These are phyloP conservation scores for Lepisosteus oculatus DNA, from an alignment of 2,113 vertebrate genomes.

Conservation along the genomic window DNA sequence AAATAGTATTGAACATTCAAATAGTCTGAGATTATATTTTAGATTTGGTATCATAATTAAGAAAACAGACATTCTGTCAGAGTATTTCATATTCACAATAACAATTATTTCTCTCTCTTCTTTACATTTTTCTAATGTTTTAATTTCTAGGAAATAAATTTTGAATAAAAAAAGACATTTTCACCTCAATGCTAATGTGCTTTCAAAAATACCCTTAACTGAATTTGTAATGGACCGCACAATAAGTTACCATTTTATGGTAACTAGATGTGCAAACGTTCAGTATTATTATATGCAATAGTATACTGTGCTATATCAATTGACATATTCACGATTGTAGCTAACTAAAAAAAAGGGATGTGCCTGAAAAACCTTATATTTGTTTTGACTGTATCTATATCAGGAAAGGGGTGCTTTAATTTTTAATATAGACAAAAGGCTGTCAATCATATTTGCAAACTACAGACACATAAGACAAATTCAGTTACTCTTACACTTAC, in stretches of 20 bases:
- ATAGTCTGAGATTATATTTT: not conserved
- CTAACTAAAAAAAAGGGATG: constrained; percentile 16
- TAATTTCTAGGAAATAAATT: constrained; percentile 8
- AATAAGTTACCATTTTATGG: too few relatives aligned
- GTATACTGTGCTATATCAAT: not conserved
- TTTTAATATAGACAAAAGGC: constrained; percentile 38
- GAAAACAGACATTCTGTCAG: constrained; percentile 3
- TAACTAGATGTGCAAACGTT: too few relatives aligned
- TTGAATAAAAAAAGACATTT: constrained; percentile 4
- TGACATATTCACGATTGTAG: constrained; percentile 51
- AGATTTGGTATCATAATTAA: not conserved
- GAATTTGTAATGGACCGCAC: not conserved
- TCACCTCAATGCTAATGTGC: not conserved
- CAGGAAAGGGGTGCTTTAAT: constrained; percentile 51
- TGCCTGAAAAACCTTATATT: constrained; percentile 45
- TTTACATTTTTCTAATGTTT: not conserved
- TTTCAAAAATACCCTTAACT: not conserved
- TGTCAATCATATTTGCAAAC: constrained; percentile 70
- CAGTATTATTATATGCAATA: not conserved
- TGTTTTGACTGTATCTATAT: constrained; percentile 80
- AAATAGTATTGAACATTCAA: not conserved
- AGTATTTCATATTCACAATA: not conserved
- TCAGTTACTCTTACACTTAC: constrained; percentile 78
- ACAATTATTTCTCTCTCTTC: not conserved
- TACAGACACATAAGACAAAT: constrained; percentile 73